Conservation (phyloP, 2,888 invertebrate species). For the Clitarchus hookeri region DNA sequence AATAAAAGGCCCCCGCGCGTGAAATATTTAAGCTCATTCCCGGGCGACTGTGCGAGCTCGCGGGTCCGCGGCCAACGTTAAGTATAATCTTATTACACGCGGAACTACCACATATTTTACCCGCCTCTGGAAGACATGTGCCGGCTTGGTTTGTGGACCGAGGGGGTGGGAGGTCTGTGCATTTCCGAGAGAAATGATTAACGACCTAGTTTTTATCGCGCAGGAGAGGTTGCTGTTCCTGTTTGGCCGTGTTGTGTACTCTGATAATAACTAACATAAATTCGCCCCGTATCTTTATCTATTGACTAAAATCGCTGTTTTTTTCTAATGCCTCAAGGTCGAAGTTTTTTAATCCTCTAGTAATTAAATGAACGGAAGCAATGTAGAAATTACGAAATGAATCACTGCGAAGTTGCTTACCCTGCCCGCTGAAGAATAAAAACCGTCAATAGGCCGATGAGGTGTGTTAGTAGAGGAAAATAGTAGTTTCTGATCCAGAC, state of each 20-base stretch:
- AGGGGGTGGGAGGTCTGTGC: neutral
- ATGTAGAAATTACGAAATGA: too few relatives aligned
- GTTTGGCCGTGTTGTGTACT: neutral
- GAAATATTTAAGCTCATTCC: slow-evolving; percentile 14
- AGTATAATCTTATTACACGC: neutral
- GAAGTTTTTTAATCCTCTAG: too few relatives aligned
- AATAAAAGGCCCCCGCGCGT: neutral
- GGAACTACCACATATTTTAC: neutral
- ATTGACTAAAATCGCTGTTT: neutral
- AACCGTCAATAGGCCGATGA: too few relatives aligned
- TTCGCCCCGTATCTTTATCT: neutral
- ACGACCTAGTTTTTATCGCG: neutral
- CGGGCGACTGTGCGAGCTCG: neutral
- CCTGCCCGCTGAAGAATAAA: too few relatives aligned
- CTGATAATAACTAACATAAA: slow-evolving; percentile 2
- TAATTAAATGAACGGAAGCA: too few relatives aligned
- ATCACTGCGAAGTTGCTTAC: too few relatives aligned
- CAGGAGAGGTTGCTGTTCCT: neutral
- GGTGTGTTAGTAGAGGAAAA: too few relatives aligned
- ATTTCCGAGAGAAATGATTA: neutral
- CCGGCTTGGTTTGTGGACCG: neutral
- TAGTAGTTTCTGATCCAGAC: too few relatives aligned
- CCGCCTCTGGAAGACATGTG: neutral
- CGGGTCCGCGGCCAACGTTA: neutral
- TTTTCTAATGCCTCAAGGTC: too few relatives aligned